Evolutionary conservation across 1,140 invertebrate species (phyloP), one percentile per base, ranked within the genome.

Genomic region (Drosophila arizonae): DNA sequence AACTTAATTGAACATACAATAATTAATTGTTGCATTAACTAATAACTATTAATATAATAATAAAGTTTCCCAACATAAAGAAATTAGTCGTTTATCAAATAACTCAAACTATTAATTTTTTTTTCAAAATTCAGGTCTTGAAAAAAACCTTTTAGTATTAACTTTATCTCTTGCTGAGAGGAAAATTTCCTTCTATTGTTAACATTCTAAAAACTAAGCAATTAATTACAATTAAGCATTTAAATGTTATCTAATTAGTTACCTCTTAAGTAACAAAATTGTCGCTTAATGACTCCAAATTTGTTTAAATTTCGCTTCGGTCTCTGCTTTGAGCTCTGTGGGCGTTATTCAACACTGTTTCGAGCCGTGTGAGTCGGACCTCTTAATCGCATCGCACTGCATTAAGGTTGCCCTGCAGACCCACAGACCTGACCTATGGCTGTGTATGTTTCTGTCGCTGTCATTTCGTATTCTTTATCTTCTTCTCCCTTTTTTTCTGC

Each of bases 401-500:
- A 67, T 73, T 68, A 78, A 81, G 76, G 76, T 76, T 76, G 68
- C 62, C 79, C 72, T 56, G 76, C 66, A 69, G 74, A 81, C 82
- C 73, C 68, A 67, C 62, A 86, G 79, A 87, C 82, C 82, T 86
- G 82, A 86, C 81, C 81, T 86, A 86, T 87, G 82, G 48, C 66
- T 56, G 15, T 46, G 48, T 75, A 8, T 51, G 48, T 11, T 11
- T 41, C 39, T 68, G 3, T 10, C 24, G 15, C 63, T 68, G 41
- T 62, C 57, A 48, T 62, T 50, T 73, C 56, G 61, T 51, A 65
- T 73, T 73, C 65, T 69, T 43, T 48, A 9, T 54, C n/a, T 72
- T 48, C 26, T 73, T 54, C 62, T 39, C 60, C 62, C 30, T 61
- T 43, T 15, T 52, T 45, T 30, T 55, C 13, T 24, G 21, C 21